These are phyloP conservation scores for Drosophila willistoni DNA, from an alignment of 1,140 invertebrate genomes.

Conservation along the genomic window DNA sequence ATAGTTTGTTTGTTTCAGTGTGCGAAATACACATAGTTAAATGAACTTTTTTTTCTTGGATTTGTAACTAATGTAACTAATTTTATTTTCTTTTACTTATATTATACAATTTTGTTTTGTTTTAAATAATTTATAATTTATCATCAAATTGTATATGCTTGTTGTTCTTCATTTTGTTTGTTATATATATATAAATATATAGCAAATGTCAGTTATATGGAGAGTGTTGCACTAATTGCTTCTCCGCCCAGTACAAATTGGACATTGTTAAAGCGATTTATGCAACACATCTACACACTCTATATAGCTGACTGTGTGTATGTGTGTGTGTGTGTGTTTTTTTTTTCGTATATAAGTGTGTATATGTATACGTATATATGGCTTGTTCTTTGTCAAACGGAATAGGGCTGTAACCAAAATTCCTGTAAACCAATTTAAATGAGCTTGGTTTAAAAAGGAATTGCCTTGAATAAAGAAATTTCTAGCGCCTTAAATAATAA, in stretches of 20 bases:
- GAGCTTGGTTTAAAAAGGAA: no score
- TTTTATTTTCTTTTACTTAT: constrained; percentile 79
- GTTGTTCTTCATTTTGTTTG: constrained; percentile 44
- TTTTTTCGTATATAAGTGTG: constrained; percentile 68
- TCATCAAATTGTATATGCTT: constrained; percentile 66
- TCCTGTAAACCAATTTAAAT: no score
- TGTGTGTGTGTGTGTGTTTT: constrained; percentile 18
- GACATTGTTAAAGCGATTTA: constrained; percentile 7
- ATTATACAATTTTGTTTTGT: constrained; percentile 76
- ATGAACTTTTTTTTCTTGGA: constrained; percentile 51
- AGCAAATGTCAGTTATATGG: constrained; percentile 8
- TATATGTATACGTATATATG: constrained; percentile 60
- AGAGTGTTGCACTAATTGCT: neutral
- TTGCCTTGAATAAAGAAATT: no score
- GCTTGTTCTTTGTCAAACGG: no score
- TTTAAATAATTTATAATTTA: constrained; percentile 48
- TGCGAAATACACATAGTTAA: constrained; percentile 18
- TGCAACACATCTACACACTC: constrained; percentile 38
- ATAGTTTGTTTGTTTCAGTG: neutral
- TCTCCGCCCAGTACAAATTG: neutral
- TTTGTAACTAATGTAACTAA: constrained; percentile 81
- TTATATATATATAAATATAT: constrained; percentile 61
- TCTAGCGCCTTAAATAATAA: no score
- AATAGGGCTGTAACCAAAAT: no score
- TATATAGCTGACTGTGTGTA: constrained; percentile 48